These are phyloP conservation scores for Brenthis daphne DNA, from an alignment of 2,888 invertebrate species.

Conservation along the genomic window DNA sequence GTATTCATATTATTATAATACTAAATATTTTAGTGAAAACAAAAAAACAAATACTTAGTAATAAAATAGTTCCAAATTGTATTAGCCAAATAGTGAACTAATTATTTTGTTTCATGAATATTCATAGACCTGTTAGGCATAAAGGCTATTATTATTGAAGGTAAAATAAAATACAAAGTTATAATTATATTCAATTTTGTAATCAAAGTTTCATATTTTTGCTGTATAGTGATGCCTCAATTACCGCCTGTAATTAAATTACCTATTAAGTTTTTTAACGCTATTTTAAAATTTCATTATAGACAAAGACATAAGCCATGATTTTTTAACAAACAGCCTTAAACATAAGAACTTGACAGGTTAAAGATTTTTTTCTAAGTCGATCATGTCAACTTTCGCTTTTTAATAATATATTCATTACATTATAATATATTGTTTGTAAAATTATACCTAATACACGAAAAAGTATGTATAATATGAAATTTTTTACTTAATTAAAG, in stretches of 20 bases:
- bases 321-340: too few species aligned
- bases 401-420: too few species aligned
- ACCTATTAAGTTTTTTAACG: slow-evolving; percentile 1
- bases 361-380: too few species aligned
- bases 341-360: too few species aligned
- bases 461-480: too few species aligned
- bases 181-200: slow-evolving; percentile 41
- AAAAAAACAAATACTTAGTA: neutral
- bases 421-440: too few species aligned
- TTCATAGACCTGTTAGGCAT: slow-evolving; percentile 55
- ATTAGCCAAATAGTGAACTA: slow-evolving; percentile 47
- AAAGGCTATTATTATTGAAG: slow-evolving; percentile 60
- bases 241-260: slow-evolving; percentile 12
- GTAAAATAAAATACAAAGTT: slow-evolving; percentile 49
- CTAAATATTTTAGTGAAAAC: neutral
- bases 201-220: slow-evolving; percentile 32
- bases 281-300: too few species aligned
- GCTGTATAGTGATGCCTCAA: slow-evolving; percentile 25
- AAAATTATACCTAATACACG: too few species aligned
- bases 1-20: neutral
- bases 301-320: too few species aligned
- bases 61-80: slow-evolving; percentile 41
- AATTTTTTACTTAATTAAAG: too few species aligned
- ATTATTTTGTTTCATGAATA: slow-evolving; percentile 61
- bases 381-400: too few species aligned